Base-by-base conservation (phyloP, 2,797 vertebrate species). In the Pelochelys cantorii region DNA sequence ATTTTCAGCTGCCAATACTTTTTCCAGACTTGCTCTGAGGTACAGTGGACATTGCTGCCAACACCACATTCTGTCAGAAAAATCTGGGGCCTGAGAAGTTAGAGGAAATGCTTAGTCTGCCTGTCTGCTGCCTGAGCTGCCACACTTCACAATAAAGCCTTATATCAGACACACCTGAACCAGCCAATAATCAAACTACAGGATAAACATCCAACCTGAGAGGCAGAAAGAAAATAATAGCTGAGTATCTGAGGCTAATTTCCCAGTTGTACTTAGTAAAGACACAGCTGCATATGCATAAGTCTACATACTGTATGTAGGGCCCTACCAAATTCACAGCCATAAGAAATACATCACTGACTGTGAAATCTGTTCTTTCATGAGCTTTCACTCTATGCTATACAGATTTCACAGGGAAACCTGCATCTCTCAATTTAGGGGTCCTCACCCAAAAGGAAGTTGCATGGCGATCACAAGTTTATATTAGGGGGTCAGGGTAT, bases 31-130 rank as follows among this genome's bases (percentile, higher is more conserved):
- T 56, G 1, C 88, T 85, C 68, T 13, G 59, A 87, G 29, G 14
- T 55, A 88, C 75, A 34, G 23, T 53, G 62, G 89, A 87, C 84
- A 87, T 91, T 3, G 27, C 92, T 94, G 96, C 94, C 96, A 97
- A 86, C 4, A 6, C 89, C 29, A 81, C 65, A 80, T 83, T 68
- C 90, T 84, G 90, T 79, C 96, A 96, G 55, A 71, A 82, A 89
- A 86, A 92, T 75, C 87, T 86, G 79, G 62, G 93, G 85, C 87
- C 92, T 31, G 42, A 85, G 77, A 75, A 91, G 85, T 80, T 93
- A 95, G 88, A 54, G 80, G 25, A 96, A 93, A 89, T 55, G 86
- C 82, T 93, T 74, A 34, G 54, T 5, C 82, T 90, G 57, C 48
- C 15, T 37, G 1, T 22, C 57, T 3, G 85, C 15, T 71, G 57